Conservation (phyloP, 2,888 invertebrate genomes). For the Galerucella pusilla region DNA sequence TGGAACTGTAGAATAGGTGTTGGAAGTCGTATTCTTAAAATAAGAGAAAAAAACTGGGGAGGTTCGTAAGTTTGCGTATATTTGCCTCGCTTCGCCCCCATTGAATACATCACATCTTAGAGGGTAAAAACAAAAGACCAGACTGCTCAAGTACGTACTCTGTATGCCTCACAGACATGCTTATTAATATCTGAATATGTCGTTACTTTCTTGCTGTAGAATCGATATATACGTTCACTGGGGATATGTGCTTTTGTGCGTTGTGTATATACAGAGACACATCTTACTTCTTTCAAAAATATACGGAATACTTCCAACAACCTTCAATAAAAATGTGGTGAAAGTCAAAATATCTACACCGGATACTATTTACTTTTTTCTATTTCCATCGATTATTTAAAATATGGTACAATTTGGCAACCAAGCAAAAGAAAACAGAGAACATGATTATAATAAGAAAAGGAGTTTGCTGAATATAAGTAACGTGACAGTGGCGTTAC, state of each 20-base stretch:
- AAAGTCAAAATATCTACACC: too few species aligned
- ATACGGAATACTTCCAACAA: too few species aligned
- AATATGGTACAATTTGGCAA: too few species aligned
- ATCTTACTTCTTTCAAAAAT: not conserved
- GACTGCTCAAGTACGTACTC: conserved; percentile 56
- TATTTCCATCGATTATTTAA: too few species aligned
- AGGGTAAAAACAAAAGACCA: conserved; percentile 57
- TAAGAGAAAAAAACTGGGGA: conserved; percentile 35
- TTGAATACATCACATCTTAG: conserved; percentile 56
- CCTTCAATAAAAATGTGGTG: too few species aligned
- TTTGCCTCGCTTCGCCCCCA: conserved; percentile 50
- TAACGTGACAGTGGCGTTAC: too few species aligned
- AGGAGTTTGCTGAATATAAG: too few species aligned
- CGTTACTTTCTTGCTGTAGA: conserved; percentile 45
- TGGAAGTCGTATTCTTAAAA: conserved; percentile 52
- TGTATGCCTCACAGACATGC: conserved; percentile 48
- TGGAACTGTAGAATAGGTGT: conserved; percentile 51
- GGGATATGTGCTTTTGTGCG: conserved; percentile 18
- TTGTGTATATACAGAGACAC: not conserved
- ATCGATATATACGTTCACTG: conserved; percentile 25
- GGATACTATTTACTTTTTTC: too few species aligned
- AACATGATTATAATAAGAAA: too few species aligned
- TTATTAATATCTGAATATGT: conserved; percentile 56
- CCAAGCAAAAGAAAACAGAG: too few species aligned
- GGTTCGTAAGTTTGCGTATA: conserved; percentile 46